These are phyloP conservation scores for Archivesica marissinica DNA, from an alignment of 1,140 invertebrate genomes.

Conservation along the genomic window DNA sequence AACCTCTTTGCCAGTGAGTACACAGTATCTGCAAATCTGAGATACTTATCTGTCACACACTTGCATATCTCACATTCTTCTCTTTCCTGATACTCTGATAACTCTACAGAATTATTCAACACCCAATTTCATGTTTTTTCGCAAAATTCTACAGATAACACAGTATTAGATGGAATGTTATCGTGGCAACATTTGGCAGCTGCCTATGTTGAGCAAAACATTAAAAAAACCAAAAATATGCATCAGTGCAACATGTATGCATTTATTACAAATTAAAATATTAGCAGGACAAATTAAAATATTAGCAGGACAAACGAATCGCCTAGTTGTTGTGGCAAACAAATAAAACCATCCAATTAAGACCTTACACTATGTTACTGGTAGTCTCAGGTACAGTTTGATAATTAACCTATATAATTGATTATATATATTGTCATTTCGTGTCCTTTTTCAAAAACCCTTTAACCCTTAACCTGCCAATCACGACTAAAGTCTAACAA, in stretches of 20 bases:
- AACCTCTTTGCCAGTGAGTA: constrained; percentile 1
- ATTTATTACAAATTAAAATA: too few relatives aligned
- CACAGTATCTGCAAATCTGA: neutral
- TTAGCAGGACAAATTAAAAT: too few relatives aligned
- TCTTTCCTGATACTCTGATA: constrained; percentile 11
- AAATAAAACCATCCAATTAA: too few relatives aligned
- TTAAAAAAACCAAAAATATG: constrained; percentile 8
- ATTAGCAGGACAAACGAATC: too few relatives aligned
- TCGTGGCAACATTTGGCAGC: neutral
- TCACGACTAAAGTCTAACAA: too few relatives aligned
- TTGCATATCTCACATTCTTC: constrained; percentile 15
- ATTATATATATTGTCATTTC: too few relatives aligned
- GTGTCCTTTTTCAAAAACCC: too few relatives aligned
- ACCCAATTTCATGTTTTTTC: constrained; percentile 23
- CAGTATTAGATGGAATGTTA: neutral
- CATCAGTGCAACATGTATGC: neutral
- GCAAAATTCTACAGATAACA: constrained; percentile 13
- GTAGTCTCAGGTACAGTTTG: too few relatives aligned
- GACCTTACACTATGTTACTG: too few relatives aligned
- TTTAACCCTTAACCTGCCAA: too few relatives aligned
- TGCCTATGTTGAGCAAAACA: neutral
- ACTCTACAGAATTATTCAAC: constrained; percentile 6
- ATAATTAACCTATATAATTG: too few relatives aligned
- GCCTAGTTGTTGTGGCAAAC: too few relatives aligned
- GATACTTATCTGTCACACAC: constrained; percentile 21